Evolutionary conservation across 2,113 vertebrate genomes (phyloP).

Genomic region (Oryzias javanicus): DNA sequence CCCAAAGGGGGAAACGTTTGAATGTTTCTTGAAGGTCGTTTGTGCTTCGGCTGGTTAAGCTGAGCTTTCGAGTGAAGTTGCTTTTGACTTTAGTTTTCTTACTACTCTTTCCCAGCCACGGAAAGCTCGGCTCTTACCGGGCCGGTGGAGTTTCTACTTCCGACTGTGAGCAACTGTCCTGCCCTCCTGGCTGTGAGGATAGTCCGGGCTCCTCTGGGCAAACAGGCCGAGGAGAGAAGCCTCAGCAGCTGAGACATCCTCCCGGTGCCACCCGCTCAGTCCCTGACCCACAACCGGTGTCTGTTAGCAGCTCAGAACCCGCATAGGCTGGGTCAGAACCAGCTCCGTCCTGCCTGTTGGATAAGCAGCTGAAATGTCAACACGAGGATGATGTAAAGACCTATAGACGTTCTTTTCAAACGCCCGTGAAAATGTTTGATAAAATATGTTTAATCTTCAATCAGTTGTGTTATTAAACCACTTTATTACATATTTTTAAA

Average conservation of each 20-base stretch:
- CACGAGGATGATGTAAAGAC: slow-evolving; percentile 37
- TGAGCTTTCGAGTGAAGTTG: too few species aligned
- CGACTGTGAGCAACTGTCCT: slow-evolving; percentile 20
- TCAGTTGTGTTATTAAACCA: background rate
- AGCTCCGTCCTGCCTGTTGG: background rate
- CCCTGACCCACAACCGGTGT: background rate
- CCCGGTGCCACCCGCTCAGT: background rate
- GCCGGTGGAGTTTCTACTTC: slow-evolving; percentile 1
- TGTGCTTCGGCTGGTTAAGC: too few species aligned
- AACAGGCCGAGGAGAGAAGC: slow-evolving; percentile 62
- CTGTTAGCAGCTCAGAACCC: background rate
- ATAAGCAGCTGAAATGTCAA: slow-evolving; percentile 58
- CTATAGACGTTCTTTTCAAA: background rate
- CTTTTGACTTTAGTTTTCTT: too few species aligned
- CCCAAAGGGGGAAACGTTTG: too few species aligned
- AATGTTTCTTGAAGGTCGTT: too few species aligned
- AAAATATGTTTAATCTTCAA: background rate
- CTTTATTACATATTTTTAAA: background rate
- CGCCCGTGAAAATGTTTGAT: background rate
- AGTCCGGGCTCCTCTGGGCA: slow-evolving; percentile 37
- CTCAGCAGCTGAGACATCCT: slow-evolving; percentile 67
- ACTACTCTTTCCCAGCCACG: background rate
- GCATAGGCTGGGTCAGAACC: background rate
- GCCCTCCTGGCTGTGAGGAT: slow-evolving; percentile 22
- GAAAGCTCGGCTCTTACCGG: slow-evolving; percentile 34